A percentile compares a stretch with the other conserved stretches of the same genome.
These are phyloP conservation scores for Drosophila pallidifrons DNA, from an alignment of 1,140 invertebrate genomes.

Conservation along the genomic window DNA sequence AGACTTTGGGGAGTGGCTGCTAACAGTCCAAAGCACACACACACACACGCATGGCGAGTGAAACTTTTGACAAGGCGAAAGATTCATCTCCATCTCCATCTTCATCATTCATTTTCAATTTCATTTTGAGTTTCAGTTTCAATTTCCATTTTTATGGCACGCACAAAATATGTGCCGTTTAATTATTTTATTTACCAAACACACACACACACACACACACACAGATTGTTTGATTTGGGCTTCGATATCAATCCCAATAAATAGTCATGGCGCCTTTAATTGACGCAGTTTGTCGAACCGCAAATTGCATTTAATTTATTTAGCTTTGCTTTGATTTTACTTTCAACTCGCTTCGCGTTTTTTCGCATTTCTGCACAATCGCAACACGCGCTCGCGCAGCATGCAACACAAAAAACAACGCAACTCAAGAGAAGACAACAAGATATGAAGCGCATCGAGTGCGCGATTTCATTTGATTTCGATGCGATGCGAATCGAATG, in stretches of 20 bases:
- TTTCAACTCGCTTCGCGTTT: conserved; percentile 25
- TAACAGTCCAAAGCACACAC: not conserved
- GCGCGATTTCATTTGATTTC: not conserved
- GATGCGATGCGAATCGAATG: too few species aligned
- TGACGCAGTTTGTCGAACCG: conserved; percentile 36
- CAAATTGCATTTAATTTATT: conserved; percentile 38
- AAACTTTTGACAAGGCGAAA: conserved; percentile 31
- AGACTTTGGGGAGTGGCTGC: conserved; percentile 6
- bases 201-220: conserved; percentile 16
- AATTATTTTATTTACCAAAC: conserved; percentile 31
- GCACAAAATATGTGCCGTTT: conserved; percentile 32
- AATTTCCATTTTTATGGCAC: conserved; percentile 43
- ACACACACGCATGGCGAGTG: conserved; percentile 4
- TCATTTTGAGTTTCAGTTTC: conserved; percentile 18
- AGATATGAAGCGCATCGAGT: too few species aligned
- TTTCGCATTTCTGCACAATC: not conserved
- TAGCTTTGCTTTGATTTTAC: conserved; percentile 30
- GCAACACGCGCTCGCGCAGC: not conserved
- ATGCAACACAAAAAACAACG: not conserved
- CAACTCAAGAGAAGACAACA: not conserved
- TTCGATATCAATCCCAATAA: conserved; percentile 15
- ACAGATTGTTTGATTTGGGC: conserved; percentile 4
- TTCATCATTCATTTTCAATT: conserved; percentile 2
- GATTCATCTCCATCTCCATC: conserved; percentile 10
- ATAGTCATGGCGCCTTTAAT: conserved; percentile 15